Base-by-base conservation (phyloP, 2,113 vertebrate genomes). In the Sula dactylatra region DNA sequence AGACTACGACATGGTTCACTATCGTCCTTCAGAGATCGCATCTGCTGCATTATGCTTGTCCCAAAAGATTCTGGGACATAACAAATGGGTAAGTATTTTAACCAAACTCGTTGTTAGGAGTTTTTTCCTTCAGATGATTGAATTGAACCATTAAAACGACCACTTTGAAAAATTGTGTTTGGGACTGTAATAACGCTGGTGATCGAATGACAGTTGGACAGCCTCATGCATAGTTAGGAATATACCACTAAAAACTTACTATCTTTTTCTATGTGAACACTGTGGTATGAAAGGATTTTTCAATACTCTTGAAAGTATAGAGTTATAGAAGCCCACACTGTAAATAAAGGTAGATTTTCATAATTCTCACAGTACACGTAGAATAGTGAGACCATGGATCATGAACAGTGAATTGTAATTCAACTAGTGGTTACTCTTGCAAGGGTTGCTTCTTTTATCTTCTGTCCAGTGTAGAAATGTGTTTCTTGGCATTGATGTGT, bases 1-100 rank as follows among this genome's bases (percentile, higher is more conserved):
- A 5, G 99, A 99, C 97, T 99, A 99, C 1, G 97, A 99, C 58
- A 99, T 99, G 99, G 99, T 99, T 18, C 99, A 99, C 84, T 98
- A 98, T 17, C 98, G 97, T 24, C 99, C 99, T 9, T 99, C 99
- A 9, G 99, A 99, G 97, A 90, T 99, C 0, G 99, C 99, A 4
- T 99, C 99, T 5, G 99, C 99, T 3, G 97, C 99, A 0, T 95
- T 99, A 31, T 99, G 98, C 92, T 97, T 99, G 27, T 98, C 99
- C 29, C 99, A 99, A 66, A 99, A 98, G 94, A 79, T 99, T 94
- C 97, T 99, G 13, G 98, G 98, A 5, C 95, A 87, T 24, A 97
- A 97, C 83, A 97, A 97, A 77, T 99, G 99, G 99, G 99, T 99
- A 89, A 98, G 99, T 95, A 24, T 17, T 82, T 59, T 26, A 31